phyloP scores from a whole-genome alignment of 1,140 invertebrate species.

The Drosophila mojavensis region DNA sequence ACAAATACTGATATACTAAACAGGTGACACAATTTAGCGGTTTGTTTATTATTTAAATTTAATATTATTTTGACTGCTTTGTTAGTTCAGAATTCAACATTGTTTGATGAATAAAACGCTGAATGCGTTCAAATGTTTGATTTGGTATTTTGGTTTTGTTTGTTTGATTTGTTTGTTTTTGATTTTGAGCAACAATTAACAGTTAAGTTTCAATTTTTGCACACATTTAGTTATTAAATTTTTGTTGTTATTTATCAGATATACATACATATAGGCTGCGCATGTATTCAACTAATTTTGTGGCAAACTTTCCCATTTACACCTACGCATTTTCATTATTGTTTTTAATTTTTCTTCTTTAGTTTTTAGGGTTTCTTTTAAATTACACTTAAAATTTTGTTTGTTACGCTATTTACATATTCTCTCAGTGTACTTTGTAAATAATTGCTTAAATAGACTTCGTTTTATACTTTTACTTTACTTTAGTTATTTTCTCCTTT shows the following conservation, averaged over 20 bases:
- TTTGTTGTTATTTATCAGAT: slow-evolving; percentile 19
- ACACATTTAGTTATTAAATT: slow-evolving; percentile 47
- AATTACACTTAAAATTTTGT: slow-evolving; percentile 36
- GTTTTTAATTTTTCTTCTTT: background rate
- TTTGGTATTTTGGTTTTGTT: slow-evolving; percentile 9
- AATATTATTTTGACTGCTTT: slow-evolving; percentile 38
- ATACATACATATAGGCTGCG: slow-evolving; percentile 32
- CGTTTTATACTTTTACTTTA: slow-evolving; percentile 56
- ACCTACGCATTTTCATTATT: slow-evolving; percentile 24
- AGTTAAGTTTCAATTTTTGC: slow-evolving; percentile 73
- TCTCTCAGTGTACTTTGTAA: slow-evolving; percentile 58
- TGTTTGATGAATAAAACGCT: slow-evolving; percentile 78
- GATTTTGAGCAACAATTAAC: slow-evolving; percentile 78
- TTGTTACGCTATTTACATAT: slow-evolving; percentile 40
- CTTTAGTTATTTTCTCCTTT: slow-evolving; percentile 1
- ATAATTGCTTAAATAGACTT: slow-evolving; percentile 74
- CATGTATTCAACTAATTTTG: slow-evolving; percentile 26
- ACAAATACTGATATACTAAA: slow-evolving; percentile 80
- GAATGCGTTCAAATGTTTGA: slow-evolving; percentile 73
- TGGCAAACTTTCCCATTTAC: slow-evolving; percentile 38
- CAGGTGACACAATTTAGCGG: slow-evolving; percentile 76
- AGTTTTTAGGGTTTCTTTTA: background rate
- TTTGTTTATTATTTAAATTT: slow-evolving; percentile 52
- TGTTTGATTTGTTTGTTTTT: slow-evolving; percentile 48
- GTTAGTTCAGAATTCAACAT: slow-evolving; percentile 65